Conservation (phyloP, 2,797 vertebrate genomes). For the Ambastaia sidthimunki region DNA sequence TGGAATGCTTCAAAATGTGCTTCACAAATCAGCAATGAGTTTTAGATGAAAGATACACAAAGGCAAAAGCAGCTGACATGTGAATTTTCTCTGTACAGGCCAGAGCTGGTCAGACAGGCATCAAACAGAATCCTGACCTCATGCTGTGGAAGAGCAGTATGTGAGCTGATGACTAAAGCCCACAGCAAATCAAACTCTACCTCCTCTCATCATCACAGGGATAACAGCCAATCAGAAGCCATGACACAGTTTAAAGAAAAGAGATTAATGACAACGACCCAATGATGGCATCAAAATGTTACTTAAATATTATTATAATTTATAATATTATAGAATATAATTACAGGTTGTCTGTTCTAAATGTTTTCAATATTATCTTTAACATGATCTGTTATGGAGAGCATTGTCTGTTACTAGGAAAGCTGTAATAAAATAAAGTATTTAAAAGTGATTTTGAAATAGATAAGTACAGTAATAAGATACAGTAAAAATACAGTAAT, state of each 20-base stretch:
- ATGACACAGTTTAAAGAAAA: not conserved
- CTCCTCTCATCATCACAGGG: constrained; percentile 12
- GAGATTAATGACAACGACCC: not conserved
- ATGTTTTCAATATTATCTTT: not conserved
- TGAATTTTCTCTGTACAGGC: constrained; percentile 11
- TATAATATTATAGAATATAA: not conserved
- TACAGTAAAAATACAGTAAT: too few relatives aligned
- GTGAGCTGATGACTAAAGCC: constrained; percentile 41
- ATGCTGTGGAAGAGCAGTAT: constrained; percentile 38
- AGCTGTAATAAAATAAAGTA: too few relatives aligned
- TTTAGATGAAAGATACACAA: constrained; percentile 6
- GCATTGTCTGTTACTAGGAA: too few relatives aligned
- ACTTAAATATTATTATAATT: not conserved
- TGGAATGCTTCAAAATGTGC: not conserved
- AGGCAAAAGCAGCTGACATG: constrained; percentile 3
- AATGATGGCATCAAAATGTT: not conserved
- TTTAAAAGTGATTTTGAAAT: too few relatives aligned
- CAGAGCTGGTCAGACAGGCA: constrained; percentile 56
- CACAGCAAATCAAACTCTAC: constrained; percentile 1
- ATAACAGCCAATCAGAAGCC: constrained; percentile 18
- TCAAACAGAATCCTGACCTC: constrained; percentile 55
- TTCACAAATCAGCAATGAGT: not conserved
- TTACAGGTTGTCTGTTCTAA: not conserved
- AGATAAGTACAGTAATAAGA: too few relatives aligned
- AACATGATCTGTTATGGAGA: too few relatives aligned